These are phyloP conservation scores for Zaprionus gabonicus DNA, from an alignment of 1,140 invertebrate genomes.

Conservation along the genomic window DNA sequence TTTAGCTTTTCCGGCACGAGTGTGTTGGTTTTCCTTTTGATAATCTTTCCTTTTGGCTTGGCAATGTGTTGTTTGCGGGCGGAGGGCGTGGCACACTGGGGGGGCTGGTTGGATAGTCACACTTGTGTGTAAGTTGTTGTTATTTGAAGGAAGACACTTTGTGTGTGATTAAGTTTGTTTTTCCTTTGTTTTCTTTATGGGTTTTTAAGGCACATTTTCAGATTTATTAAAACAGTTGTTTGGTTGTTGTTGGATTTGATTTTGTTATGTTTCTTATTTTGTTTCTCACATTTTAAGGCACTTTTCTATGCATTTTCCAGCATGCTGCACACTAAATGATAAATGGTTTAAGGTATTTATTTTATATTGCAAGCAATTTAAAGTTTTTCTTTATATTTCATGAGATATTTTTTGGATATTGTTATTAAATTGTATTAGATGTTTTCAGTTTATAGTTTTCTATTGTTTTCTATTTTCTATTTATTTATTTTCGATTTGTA, in stretches of 20 bases:
- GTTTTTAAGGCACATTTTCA: slow-evolving; percentile 31
- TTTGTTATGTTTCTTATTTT: slow-evolving; percentile 44
- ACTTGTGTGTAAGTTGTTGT: slow-evolving; percentile 1
- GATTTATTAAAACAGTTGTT: slow-evolving; percentile 16
- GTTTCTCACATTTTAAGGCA: slow-evolving; percentile 38
- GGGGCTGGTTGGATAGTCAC: slow-evolving; percentile 2
- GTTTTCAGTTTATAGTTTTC: background rate
- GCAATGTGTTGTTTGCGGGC: background rate
- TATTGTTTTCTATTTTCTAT: background rate
- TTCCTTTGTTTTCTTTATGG: slow-evolving; percentile 3
- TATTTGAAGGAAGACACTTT: background rate
- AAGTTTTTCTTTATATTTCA: background rate
- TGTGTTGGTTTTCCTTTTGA: slow-evolving; percentile 16
- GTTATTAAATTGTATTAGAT: background rate
- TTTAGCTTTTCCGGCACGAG: slow-evolving; percentile 16
- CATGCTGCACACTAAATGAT: slow-evolving; percentile 23
- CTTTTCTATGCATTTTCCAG: slow-evolving; percentile 63
- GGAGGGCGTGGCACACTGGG: slow-evolving; percentile 35
- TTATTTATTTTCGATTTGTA: background rate
- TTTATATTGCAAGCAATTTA: background rate
- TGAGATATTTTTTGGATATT: background rate
- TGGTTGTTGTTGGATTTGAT: background rate
- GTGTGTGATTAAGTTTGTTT: background rate
- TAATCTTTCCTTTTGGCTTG: slow-evolving; percentile 1
- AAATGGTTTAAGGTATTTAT: slow-evolving; percentile 6